Conservation (phyloP, 2,888 invertebrate genomes). For the Ophraella communa region DNA sequence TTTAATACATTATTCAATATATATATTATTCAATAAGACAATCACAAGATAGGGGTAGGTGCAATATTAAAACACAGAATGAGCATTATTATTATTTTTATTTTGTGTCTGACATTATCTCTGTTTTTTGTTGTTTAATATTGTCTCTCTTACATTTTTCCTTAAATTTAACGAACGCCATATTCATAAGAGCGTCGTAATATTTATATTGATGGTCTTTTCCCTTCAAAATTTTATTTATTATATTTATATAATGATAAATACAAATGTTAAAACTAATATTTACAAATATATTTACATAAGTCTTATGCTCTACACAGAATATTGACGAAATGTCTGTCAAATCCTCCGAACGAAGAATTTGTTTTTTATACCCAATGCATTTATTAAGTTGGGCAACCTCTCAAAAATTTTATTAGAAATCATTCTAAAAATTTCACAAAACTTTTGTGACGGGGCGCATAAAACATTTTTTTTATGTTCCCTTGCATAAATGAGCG, state of each 20-base stretch:
- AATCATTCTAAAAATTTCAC: neutral
- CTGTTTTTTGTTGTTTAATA: too few relatives aligned
- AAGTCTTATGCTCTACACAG: neutral
- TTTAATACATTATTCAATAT: too few relatives aligned
- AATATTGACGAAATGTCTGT: neutral
- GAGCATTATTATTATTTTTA: too few relatives aligned
- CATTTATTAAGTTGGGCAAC: neutral
- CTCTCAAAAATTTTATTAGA: neutral
- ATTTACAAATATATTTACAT: constrained; percentile 2
- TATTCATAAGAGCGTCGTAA: constrained; percentile 6
- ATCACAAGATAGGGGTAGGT: too few relatives aligned
- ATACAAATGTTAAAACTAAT: constrained; percentile 3
- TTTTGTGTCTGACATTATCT: too few relatives aligned
- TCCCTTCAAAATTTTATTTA: constrained; percentile 17
- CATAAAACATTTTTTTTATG: neutral
- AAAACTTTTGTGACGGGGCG: neutral
- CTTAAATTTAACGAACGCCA: constrained; percentile 15
- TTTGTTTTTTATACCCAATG: neutral
- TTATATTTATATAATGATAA: constrained; percentile 7
- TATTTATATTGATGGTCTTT: constrained; percentile 9
- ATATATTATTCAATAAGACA: too few relatives aligned
- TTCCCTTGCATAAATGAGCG: neutral
- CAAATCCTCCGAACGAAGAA: neutral
- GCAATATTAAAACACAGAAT: too few relatives aligned
- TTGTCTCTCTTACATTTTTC: neutral